A percentile compares a stretch with the other conserved stretches of the same genome.
Conservation (phyloP, 1,140 invertebrate genomes). For the Macrotrachela quadricornifera region DNA sequence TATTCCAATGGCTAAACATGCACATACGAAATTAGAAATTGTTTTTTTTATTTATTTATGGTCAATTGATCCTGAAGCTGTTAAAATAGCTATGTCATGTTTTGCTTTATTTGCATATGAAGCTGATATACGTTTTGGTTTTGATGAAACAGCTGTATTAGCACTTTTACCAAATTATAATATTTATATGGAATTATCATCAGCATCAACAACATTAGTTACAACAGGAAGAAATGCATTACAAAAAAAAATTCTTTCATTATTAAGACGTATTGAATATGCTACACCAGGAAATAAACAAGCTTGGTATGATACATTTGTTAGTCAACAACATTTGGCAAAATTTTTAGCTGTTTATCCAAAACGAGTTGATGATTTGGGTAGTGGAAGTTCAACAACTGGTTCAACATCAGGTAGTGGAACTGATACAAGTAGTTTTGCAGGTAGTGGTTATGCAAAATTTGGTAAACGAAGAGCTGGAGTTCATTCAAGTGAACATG, state of each 20-base stretch:
- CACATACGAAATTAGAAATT: conserved; percentile 80
- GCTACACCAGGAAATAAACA: conserved; percentile 77
- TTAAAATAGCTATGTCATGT: conserved; percentile 78
- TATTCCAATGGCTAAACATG: conserved; percentile 54
- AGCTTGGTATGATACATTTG: conserved; percentile 90
- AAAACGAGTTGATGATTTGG: conserved; percentile 20
- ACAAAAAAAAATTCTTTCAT: conserved; percentile 76
- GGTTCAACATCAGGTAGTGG: too few species aligned
- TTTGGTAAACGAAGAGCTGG: too few species aligned
- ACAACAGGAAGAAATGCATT: conserved; percentile 68
- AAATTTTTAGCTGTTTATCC: conserved; percentile 40
- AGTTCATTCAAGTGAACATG: conserved; percentile 44
- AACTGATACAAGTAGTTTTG: too few species aligned
- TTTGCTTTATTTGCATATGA: conserved; percentile 82
- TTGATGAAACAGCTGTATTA: conserved; percentile 71
- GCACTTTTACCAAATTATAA: conserved; percentile 77
- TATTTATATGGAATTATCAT: conserved; percentile 64
- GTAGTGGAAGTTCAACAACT: too few species aligned
- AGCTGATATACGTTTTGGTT: conserved; percentile 75
- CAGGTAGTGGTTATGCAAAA: too few species aligned
- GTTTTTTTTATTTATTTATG: conserved; percentile 96
- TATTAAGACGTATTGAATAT: conserved; percentile 77
- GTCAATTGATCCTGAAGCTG: conserved; percentile 88
- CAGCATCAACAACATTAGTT: conserved; percentile 54
- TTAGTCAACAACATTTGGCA: conserved; percentile 61